phyloP scores from a whole-genome alignment of 2,113 vertebrate species.

The Tupaia chinensis region DNA sequence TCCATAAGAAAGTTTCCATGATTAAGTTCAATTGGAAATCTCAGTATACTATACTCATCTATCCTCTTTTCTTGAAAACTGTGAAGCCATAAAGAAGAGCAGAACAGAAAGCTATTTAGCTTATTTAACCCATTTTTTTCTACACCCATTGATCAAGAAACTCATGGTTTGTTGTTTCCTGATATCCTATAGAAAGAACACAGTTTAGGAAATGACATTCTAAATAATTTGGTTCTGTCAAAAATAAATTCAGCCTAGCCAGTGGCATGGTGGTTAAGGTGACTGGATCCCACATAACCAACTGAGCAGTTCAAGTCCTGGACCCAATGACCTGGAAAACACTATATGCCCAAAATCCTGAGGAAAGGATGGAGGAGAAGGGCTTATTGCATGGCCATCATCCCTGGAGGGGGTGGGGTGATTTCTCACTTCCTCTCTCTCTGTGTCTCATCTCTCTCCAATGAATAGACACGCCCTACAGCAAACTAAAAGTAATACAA shows the following conservation, averaged over 20 bases:
- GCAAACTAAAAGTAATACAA: too few relatives aligned
- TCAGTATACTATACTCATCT: neutral
- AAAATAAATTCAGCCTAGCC: neutral
- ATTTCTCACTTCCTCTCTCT: too few relatives aligned
- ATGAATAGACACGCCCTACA: too few relatives aligned
- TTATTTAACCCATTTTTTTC: neutral
- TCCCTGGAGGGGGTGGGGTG: too few relatives aligned
- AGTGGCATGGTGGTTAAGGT: too few relatives aligned
- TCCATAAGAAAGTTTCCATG: neutral
- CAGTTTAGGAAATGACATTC: neutral
- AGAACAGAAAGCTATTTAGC: neutral
- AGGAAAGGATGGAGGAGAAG: too few relatives aligned
- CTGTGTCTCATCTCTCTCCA: too few relatives aligned
- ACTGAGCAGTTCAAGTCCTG: too few relatives aligned
- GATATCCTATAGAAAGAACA: neutral
- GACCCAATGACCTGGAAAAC: too few relatives aligned
- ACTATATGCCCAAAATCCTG: too few relatives aligned
- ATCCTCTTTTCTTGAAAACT: neutral
- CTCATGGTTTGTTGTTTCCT: neutral
- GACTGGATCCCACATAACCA: too few relatives aligned
- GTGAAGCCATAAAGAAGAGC: neutral
- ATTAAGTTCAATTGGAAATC: neutral
- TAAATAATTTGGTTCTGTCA: neutral
- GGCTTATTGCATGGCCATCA: too few relatives aligned
- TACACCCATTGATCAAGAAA: neutral